These are phyloP conservation scores for Megaleporinus macrocephalus DNA, from an alignment of 2,113 vertebrate species.

Conservation along the genomic window DNA sequence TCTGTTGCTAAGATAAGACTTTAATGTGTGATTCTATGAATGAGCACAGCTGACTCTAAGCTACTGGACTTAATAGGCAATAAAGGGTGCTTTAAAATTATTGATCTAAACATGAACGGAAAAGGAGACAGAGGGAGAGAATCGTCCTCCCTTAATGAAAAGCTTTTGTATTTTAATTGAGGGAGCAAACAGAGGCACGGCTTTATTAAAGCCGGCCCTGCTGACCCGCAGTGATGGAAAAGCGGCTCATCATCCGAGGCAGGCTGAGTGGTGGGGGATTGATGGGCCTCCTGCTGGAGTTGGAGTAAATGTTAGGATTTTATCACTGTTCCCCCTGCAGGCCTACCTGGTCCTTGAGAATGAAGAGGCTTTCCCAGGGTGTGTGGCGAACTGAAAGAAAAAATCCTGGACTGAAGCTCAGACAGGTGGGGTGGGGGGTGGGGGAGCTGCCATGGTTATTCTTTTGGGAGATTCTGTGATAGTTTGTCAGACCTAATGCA, in stretches of 20 bases:
- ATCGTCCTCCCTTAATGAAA: background rate
- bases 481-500: background rate
- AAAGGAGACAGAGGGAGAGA: background rate
- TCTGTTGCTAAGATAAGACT: background rate
- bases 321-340: conserved; percentile 15
- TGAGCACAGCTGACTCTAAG: background rate
- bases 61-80: background rate
- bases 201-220: background rate
- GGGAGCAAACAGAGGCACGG: conserved; percentile 17
- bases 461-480: background rate
- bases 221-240: conserved; percentile 42
- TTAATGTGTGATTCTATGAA: background rate
- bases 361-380: background rate
- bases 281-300: conserved; percentile 5
- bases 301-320: conserved; percentile 18
- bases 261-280: background rate
- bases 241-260: conserved; percentile 35
- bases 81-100: background rate
- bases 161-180: conserved; percentile 61
- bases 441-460: background rate
- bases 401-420: background rate
- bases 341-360: background rate
- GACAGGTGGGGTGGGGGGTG: background rate
- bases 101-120: background rate
- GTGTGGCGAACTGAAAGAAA: background rate